Conservation (phyloP, 2,888 invertebrate genomes). For the Ornithoptera priamus region DNA sequence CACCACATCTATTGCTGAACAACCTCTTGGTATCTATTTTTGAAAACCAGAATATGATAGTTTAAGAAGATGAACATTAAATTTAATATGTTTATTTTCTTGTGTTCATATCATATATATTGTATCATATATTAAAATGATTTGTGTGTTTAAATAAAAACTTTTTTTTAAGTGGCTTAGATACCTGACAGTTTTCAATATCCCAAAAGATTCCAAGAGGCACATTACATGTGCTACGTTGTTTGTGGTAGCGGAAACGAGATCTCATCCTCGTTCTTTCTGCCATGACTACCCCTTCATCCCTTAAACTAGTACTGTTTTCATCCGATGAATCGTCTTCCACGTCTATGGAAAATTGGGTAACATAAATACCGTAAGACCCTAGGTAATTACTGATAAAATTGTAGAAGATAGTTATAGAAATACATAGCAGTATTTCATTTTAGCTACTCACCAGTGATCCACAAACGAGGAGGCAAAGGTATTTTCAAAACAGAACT, state of each 20-base stretch:
- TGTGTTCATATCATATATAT: too few relatives aligned
- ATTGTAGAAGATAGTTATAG: background rate
- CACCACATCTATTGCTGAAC: conserved; percentile 89
- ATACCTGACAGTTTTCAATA: conserved; percentile 92
- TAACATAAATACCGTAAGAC: conserved; percentile 6
- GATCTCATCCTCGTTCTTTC: conserved; percentile 65
- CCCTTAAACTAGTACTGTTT: conserved; percentile 48
- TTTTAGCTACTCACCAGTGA: conserved; percentile 63
- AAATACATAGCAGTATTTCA: conserved; percentile 32
- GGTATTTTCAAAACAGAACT: conserved; percentile 74
- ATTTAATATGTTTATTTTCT: too few relatives aligned
- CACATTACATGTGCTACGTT: conserved; percentile 47
- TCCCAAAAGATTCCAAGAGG: conserved; percentile 96
- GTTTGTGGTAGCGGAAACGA: conserved; percentile 66
- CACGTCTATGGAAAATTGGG: conserved; percentile 50
- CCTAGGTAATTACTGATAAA: background rate
- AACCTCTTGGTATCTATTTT: conserved; percentile 86
- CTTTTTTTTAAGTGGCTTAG: background rate
- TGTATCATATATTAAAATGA: too few relatives aligned
- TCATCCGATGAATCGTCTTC: conserved; percentile 74
- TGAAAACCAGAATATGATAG: background rate
- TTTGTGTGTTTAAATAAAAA: background rate
- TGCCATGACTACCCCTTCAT: conserved; percentile 52
- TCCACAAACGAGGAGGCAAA: conserved; percentile 74
- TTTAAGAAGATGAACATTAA: background rate